These are phyloP conservation scores for Diplolepis rosae DNA, from an alignment of 2,888 invertebrate species.

Conservation along the genomic window DNA sequence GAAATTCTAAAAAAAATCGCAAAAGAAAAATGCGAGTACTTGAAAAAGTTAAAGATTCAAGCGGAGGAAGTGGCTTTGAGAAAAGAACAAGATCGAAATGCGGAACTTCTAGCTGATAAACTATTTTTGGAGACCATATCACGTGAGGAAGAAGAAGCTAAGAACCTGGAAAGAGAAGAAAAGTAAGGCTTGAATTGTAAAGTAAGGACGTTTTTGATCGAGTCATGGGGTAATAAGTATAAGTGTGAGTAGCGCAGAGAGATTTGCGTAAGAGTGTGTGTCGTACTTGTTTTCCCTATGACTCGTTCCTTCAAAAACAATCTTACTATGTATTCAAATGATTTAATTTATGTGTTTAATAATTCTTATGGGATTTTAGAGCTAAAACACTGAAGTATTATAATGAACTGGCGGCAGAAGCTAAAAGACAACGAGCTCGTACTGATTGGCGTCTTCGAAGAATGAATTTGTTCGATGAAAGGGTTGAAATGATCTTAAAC, in stretches of 20 bases:
- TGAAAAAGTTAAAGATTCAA: slow-evolving; percentile 63
- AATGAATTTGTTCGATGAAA: slow-evolving; percentile 64
- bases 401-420: slow-evolving; percentile 78
- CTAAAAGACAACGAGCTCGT: slow-evolving; percentile 77
- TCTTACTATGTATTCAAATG: too few relatives aligned
- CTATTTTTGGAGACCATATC: slow-evolving; percentile 50
- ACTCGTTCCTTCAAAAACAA: too few relatives aligned
- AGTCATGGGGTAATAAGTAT: too few relatives aligned
- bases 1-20: slow-evolving; percentile 51
- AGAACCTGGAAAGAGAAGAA: slow-evolving; percentile 54
- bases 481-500: slow-evolving; percentile 52
- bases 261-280: too few relatives aligned
- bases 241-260: too few relatives aligned
- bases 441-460: slow-evolving; percentile 77
- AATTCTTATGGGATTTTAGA: slow-evolving; percentile 72
- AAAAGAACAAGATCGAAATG: slow-evolving; percentile 57
- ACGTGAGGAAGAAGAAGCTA: slow-evolving; percentile 58
- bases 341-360: too few relatives aligned
- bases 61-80: slow-evolving; percentile 58
- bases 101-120: slow-evolving; percentile 61
- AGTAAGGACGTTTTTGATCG: too few relatives aligned
- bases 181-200: slow-evolving; percentile 48
- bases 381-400: slow-evolving; percentile 79
- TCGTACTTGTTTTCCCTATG: too few relatives aligned
- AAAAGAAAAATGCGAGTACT: slow-evolving; percentile 59